A percentile compares a stretch with the other conserved stretches of the same genome.
Conservation (phyloP, 2,797 vertebrate genomes). For the Pangasius macronema region DNA sequence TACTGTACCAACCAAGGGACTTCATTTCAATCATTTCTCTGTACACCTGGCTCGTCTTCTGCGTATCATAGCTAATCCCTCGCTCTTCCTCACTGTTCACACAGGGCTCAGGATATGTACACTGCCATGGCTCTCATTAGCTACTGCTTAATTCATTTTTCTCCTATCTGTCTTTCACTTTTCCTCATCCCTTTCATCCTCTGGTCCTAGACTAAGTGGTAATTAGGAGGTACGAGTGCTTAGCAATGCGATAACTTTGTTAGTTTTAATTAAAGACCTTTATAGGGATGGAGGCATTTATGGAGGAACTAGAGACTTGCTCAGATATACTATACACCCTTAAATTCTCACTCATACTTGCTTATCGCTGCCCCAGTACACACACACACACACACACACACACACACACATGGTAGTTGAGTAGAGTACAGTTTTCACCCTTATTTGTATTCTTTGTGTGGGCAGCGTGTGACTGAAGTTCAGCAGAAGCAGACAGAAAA, state of each 20-base stretch:
- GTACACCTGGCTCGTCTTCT: conserved; percentile 11
- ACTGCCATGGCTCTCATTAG: conserved; percentile 36
- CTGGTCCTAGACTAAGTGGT: conserved; percentile 71
- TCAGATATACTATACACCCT: conserved; percentile 49
- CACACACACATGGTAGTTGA: neutral
- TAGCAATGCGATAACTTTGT: conserved; percentile 78
- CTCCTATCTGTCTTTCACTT: conserved; percentile 8
- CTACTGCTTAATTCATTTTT: conserved; percentile 29
- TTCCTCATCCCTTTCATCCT: neutral
- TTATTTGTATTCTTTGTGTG: conserved; percentile 28
- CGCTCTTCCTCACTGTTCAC: conserved; percentile 17
- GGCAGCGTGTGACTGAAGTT: conserved; percentile 19
- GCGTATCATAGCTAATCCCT: conserved; percentile 27
- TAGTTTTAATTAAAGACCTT: conserved; percentile 83
- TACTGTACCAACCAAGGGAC: conserved; percentile 1
- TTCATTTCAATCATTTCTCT: conserved; percentile 33
- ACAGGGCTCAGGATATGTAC: conserved; percentile 31
- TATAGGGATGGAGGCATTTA: conserved; percentile 76
- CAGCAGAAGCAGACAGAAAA: conserved; percentile 10
- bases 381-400: conserved; percentile 30
- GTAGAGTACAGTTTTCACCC: neutral
- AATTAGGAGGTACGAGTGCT: conserved; percentile 72
- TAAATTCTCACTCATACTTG: neutral
- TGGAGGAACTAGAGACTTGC: conserved; percentile 64
- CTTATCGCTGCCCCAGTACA: conserved; percentile 45